Conservation (phyloP, 1,140 invertebrate genomes). For the Oedothorax gibbosus region DNA sequence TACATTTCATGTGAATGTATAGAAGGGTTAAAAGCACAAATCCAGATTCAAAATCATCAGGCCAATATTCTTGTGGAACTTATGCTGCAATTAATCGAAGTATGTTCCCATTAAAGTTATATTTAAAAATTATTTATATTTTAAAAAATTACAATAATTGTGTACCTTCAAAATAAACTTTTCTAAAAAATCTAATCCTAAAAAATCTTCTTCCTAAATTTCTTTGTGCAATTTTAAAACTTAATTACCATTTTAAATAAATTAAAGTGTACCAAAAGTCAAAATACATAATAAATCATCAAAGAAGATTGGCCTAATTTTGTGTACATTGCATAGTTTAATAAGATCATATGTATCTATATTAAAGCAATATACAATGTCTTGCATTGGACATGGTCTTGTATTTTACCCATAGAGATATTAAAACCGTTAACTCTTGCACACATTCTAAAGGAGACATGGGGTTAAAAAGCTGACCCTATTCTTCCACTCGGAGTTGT, state of each 20-base stretch:
- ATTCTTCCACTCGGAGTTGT: too few relatives aligned
- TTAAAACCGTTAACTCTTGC: too few relatives aligned
- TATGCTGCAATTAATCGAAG: background rate
- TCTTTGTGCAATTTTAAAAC: background rate
- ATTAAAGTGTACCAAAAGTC: conserved; percentile 2
- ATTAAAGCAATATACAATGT: too few relatives aligned
- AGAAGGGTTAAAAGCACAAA: background rate
- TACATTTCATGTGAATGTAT: conserved; percentile 1
- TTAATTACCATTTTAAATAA: background rate
- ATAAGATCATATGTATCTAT: too few relatives aligned
- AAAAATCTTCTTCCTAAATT: conserved; percentile 10
- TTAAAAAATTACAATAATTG: background rate
- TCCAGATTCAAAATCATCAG: conserved; percentile 6
- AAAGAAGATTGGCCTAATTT: conserved; percentile 10
- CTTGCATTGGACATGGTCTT: too few relatives aligned
- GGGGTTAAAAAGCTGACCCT: too few relatives aligned
- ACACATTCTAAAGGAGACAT: too few relatives aligned
- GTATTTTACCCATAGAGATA: too few relatives aligned
- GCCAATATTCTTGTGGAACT: conserved; percentile 7
- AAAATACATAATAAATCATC: background rate
- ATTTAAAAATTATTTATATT: conserved; percentile 27
- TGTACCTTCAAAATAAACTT: too few relatives aligned
- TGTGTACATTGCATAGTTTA: background rate
- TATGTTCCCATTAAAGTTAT: conserved; percentile 20
- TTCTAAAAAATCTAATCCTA: too few relatives aligned